Evolutionary conservation across 1,140 invertebrate genomes (phyloP).

Genomic region (Scaptomyza montana): DNA sequence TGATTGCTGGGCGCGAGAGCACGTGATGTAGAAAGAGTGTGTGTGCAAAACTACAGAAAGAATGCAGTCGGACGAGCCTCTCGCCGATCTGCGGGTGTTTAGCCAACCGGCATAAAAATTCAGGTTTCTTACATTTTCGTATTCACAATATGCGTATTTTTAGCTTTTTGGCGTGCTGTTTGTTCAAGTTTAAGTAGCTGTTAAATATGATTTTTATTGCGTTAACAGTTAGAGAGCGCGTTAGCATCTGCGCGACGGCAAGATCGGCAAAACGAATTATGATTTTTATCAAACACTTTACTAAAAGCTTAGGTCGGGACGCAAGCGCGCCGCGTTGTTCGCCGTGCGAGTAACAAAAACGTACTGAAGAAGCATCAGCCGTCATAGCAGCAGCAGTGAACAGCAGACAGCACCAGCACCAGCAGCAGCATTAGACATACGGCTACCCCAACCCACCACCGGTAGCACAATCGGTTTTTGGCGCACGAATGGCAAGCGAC

Average conservation of each 20-base stretch:
- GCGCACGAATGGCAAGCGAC: slow-evolving; percentile 23
- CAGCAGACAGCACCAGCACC: neutral
- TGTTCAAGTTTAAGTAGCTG: slow-evolving; percentile 1
- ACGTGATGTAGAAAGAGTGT: slow-evolving; percentile 52
- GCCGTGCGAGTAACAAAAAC: slow-evolving; percentile 63
- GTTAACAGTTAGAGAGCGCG: slow-evolving; percentile 21
- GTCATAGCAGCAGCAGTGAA: neutral
- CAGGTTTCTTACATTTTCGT: slow-evolving; percentile 31
- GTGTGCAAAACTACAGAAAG: slow-evolving; percentile 40
- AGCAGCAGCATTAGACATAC: slow-evolving; percentile 6
- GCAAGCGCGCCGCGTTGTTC: slow-evolving; percentile 64
- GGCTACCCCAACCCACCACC: neutral
- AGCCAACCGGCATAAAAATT: slow-evolving; percentile 39
- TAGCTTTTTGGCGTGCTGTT: neutral
- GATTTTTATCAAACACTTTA: slow-evolving; percentile 23
- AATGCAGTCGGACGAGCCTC: slow-evolving; percentile 79
- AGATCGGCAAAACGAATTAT: slow-evolving; percentile 27
- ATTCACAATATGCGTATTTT: slow-evolving; percentile 17
- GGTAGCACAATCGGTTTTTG: slow-evolving; percentile 11
- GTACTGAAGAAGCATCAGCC: slow-evolving; percentile 51
- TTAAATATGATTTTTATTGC: slow-evolving; percentile 19
- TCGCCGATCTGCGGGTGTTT: slow-evolving; percentile 24
- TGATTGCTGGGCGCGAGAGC: neutral
- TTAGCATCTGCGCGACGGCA: slow-evolving; percentile 31
- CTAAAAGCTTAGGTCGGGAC: slow-evolving; percentile 18